Evolutionary conservation across 1,140 invertebrate genomes (phyloP).

Genomic region (Drosophila triauraria): DNA sequence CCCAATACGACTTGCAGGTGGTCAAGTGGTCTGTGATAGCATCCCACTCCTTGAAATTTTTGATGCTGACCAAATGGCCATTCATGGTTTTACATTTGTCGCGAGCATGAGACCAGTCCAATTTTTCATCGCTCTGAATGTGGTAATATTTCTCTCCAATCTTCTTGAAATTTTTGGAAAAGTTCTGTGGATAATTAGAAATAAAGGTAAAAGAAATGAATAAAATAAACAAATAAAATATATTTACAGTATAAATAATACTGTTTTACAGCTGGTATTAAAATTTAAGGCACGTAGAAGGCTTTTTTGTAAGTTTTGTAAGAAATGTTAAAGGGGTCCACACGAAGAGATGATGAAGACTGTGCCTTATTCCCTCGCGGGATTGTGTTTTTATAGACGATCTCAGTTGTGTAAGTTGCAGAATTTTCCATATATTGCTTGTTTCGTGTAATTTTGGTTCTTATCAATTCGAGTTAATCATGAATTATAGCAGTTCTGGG

Average conservation of each 20-base stretch:
- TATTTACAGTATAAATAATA: too few relatives aligned
- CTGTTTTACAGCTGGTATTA: too few relatives aligned
- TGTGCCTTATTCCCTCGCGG: not conserved
- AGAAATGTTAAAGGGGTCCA: too few relatives aligned
- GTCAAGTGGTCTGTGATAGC: not conserved
- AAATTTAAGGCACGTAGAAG: too few relatives aligned
- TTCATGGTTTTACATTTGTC: not conserved
- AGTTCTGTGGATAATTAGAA: not conserved
- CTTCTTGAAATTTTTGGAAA: not conserved
- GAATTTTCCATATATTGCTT: not conserved
- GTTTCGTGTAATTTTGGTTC: too few relatives aligned
- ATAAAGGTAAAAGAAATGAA: not conserved
- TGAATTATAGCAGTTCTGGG: not conserved
- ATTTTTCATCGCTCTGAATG: not conserved
- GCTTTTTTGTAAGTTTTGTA: too few relatives aligned
- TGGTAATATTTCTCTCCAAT: constrained; percentile 6
- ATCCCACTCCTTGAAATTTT: not conserved
- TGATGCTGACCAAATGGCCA: constrained; percentile 8
- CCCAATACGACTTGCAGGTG: not conserved
- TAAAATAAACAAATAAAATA: not conserved
- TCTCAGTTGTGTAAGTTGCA: not conserved
- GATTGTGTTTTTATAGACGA: not conserved
- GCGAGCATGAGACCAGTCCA: not conserved
- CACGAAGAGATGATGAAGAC: not conserved
- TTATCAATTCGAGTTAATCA: not conserved